Evolutionary conservation across 1,140 invertebrate genomes (phyloP).

Genomic region (Brachionus paranguensis): DNA sequence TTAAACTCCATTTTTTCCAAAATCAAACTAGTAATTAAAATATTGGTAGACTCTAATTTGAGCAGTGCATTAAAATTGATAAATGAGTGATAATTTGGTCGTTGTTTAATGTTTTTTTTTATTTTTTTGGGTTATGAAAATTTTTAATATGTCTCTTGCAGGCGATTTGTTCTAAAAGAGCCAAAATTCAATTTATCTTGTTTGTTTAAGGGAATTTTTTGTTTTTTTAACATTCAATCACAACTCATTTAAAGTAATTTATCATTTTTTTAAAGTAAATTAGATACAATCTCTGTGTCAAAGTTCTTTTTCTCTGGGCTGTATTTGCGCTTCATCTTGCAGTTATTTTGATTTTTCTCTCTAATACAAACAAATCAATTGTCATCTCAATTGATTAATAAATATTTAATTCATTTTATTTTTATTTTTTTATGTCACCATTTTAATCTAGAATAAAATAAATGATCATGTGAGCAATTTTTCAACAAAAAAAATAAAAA

Average conservation of each 20-base stretch:
- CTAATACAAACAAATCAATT: neutral
- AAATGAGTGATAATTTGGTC: neutral
- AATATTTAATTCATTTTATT: neutral
- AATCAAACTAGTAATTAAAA: neutral
- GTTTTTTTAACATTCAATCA: neutral
- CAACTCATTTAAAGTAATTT: neutral
- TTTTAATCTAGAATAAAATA: no score
- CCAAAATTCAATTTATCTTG: neutral
- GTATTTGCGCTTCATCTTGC: neutral
- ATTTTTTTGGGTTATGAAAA: neutral
- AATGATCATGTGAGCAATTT: no score
- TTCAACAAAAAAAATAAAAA: no score
- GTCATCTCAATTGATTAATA: neutral
- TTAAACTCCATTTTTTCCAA: neutral
- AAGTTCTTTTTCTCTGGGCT: neutral
- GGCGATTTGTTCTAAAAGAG: neutral
- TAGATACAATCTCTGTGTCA: neutral
- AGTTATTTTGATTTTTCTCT: neutral
- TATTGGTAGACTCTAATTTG: neutral
- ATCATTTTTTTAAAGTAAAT: neutral
- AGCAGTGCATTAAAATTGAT: neutral
- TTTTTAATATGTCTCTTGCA: neutral
- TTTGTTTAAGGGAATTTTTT: neutral
- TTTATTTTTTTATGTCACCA: neutral
- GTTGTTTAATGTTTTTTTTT: neutral